Evolutionary conservation across 2,888 invertebrate species (phyloP).

Genomic region (Pristionchus arcanus): DNA sequence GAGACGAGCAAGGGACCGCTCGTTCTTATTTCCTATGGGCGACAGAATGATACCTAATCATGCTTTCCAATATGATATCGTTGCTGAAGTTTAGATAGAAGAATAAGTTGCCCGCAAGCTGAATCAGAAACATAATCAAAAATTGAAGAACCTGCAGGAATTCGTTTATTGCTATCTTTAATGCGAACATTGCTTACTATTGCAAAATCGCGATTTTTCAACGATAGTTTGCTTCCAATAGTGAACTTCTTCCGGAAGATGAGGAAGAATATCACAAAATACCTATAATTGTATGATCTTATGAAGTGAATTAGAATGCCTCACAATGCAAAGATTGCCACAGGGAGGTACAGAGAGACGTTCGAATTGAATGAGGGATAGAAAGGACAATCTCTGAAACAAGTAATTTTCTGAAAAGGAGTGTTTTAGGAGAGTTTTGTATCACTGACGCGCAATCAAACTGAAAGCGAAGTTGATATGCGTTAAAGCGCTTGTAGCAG

Average conservation of each 20-base stretch:
- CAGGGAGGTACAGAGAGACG: not conserved
- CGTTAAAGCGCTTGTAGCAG: conserved; percentile 7
- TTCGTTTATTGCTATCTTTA: not conserved
- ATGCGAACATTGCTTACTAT: not conserved
- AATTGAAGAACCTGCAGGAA: not conserved
- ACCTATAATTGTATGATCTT: not conserved
- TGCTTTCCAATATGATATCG: not conserved
- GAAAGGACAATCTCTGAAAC: not conserved
- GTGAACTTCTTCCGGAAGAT: not conserved
- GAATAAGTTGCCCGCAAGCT: not conserved
- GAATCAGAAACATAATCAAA: not conserved
- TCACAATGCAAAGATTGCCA: not conserved
- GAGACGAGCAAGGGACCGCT: too few relatives aligned
- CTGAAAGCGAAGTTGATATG: not conserved
- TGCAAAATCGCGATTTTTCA: not conserved
- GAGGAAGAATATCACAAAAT: not conserved
- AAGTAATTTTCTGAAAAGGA: too few relatives aligned
- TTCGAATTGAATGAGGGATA: not conserved
- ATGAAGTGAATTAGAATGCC: not conserved
- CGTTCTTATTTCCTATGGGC: too few relatives aligned
- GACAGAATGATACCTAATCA: not conserved
- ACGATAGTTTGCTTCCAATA: not conserved
- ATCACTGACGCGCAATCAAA: not conserved
- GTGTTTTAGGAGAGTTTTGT: not conserved
- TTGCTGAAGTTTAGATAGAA: not conserved